Evolutionary conservation across 2,888 invertebrate species (phyloP).

Genomic region (Tetropium fuscum): DNA sequence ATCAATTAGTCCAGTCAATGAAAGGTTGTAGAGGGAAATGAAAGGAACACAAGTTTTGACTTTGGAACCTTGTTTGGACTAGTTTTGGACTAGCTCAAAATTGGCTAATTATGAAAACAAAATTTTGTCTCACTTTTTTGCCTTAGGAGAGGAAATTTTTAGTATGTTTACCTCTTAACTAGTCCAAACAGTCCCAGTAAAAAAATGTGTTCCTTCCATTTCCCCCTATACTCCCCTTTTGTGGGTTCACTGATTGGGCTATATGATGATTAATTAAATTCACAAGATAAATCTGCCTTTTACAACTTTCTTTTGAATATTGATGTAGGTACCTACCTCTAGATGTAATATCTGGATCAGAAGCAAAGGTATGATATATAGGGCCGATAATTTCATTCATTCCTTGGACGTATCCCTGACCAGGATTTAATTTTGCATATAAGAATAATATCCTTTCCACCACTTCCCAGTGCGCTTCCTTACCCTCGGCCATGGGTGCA

Average conservation of each 20-base stretch:
- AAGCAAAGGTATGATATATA: slow-evolving; percentile 97
- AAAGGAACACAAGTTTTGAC: too few relatives aligned
- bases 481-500: slow-evolving; percentile 86
- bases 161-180: too few relatives aligned
- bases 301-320: too few relatives aligned
- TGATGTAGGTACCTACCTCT: slow-evolving; percentile 77
- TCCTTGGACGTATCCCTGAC: slow-evolving; percentile 96
- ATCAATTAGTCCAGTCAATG: too few relatives aligned
- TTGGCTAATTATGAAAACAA: neutral
- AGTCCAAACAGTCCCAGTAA: neutral
- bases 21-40: too few relatives aligned
- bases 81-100: too few relatives aligned
- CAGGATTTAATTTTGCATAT: slow-evolving; percentile 98
- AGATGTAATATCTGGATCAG: slow-evolving; percentile 83
- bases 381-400: slow-evolving; percentile 99
- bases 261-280: too few relatives aligned
- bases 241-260: too few relatives aligned
- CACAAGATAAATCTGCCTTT: too few relatives aligned
- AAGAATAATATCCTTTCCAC: slow-evolving; percentile 96
- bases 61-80: too few relatives aligned
- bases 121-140: too few relatives aligned
- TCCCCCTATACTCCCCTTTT: neutral
- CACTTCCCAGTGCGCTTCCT: slow-evolving; percentile 99
- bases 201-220: neutral
- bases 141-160: too few relatives aligned